Evolutionary conservation across 2,113 vertebrate genomes (phyloP).

Genomic region (Aphyosemion australe): DNA sequence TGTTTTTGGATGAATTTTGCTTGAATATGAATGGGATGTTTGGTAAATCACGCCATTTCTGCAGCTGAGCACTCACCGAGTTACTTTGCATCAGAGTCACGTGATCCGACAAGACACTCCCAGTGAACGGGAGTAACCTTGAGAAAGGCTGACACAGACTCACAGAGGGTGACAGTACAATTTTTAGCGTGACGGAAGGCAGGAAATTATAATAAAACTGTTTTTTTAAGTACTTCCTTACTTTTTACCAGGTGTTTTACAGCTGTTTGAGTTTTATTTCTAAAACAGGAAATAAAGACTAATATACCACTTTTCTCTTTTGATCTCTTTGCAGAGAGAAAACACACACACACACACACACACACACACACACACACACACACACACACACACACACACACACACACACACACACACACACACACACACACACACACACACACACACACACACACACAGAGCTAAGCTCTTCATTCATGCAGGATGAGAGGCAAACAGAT

Average conservation of each 20-base stretch:
- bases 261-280: no score
- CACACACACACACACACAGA: background rate
- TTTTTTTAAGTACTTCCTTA: no score
- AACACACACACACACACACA: background rate
- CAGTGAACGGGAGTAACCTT: conserved; percentile 75
- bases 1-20: no score
- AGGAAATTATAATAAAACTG: background rate
- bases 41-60: conserved; percentile 41
- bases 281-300: no score
- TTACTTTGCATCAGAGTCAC: conserved; percentile 63
- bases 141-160: conserved; percentile 49
- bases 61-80: conserved; percentile 48
- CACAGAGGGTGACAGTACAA: background rate
- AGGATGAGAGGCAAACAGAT: background rate
- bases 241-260: no score
- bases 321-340: background rate
- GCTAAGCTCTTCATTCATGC: background rate
- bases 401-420: background rate
- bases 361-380: background rate
- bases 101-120: conserved; percentile 58
- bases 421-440: background rate
- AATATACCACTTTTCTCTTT: no score
- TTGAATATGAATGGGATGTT: conserved; percentile 2
- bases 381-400: background rate
- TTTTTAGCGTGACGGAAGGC: background rate